Base-by-base conservation (phyloP, 1,140 invertebrate genomes). In the Drosophila bifasciata region DNA sequence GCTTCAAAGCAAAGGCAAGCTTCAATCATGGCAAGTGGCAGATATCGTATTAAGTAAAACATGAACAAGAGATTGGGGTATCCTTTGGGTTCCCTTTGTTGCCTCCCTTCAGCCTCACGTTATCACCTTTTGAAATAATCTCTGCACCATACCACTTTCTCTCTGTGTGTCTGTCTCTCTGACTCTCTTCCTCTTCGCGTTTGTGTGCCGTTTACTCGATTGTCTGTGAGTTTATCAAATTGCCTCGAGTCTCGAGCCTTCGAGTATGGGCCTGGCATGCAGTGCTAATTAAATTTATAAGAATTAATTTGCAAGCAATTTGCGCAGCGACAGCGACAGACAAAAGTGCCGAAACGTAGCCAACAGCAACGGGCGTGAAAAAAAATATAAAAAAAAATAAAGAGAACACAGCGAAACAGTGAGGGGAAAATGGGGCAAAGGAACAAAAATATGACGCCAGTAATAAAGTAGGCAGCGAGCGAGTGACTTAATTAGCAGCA, bases 201-300 rank as follows among this genome's bases (percentile, higher is more conserved):
- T 25, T 15, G 15, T 60, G 3, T 23, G 4, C 36, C 51, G 49
- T 43, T 21, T 21, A 52, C 28, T 45, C 60, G 57, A 55, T 60
- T 51, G 21, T 44, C 40, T 32, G 53, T 1, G 46, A 59, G 46
- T 39, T 46, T 58, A 55, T 45, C 16, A 57, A 78, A 72, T 46
- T 32, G 70, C 78, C 75, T 15, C 39, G 21, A 59, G 80, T 51
- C 39, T n/a, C n/a, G n/a, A n/a, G 58, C 57, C 55, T 43, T n/a
- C n/a, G n/a, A n/a, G 58, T 60, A 48, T 45, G 72, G 59, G 41
- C 58, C 60, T 57, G 52, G 52, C 16, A 63, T 66, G 72, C 76
- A 69, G 48, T 5, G 68, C 76, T 89, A 89, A 89, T 89, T 84
- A 89, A 90, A 88, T 90, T 90, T 88, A 80, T 72, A 75, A 77